Conservation (phyloP, 1,140 invertebrate species). For the Apis dorsata region DNA sequence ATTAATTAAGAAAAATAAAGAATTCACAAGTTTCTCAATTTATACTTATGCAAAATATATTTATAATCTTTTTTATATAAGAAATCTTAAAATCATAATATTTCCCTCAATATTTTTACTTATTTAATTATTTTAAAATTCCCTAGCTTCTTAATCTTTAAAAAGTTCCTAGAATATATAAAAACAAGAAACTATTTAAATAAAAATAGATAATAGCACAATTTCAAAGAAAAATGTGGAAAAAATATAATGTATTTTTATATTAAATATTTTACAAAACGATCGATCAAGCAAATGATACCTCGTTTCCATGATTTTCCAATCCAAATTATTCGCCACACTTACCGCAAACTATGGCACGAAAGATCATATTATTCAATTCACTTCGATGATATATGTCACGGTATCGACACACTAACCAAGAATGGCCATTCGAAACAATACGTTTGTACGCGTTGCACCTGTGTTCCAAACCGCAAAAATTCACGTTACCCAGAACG, state of each 20-base stretch:
- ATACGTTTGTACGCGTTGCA: constrained; percentile 2
- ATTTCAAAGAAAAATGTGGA: neutral
- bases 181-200: no score
- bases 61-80: no score
- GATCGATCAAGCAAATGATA: neutral
- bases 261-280: neutral
- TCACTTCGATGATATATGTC: constrained; percentile 2
- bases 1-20: no score
- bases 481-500: neutral
- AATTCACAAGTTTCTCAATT: no score
- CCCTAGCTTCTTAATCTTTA: no score
- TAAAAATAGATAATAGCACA: no score
- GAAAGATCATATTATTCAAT: constrained; percentile 27
- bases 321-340: neutral
- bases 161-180: no score
- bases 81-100: no score
- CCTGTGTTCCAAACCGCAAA: neutral
- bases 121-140: no score
- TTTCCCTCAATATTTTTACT: no score
- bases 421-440: constrained; percentile 12
- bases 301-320: neutral
- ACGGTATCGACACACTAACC: constrained; percentile 9
- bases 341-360: neutral
- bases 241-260: neutral
- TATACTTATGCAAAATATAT: no score